Conservation (phyloP, 2,888 invertebrate genomes). For the Crematogaster levior region DNA sequence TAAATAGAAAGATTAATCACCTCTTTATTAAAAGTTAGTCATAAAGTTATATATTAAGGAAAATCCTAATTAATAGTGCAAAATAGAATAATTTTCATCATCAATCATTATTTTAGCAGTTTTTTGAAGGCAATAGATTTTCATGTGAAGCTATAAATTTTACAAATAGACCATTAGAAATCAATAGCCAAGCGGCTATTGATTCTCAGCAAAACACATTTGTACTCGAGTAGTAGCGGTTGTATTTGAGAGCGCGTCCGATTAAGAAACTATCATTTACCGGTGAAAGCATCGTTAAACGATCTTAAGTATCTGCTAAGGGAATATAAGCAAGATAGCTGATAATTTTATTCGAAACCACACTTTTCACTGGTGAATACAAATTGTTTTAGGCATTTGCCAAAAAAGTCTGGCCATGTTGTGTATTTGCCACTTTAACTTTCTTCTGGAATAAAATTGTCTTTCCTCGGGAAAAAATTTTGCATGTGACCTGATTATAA, state of each 20-base stretch:
- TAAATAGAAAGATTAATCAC: neutral
- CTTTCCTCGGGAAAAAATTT: slow-evolving; percentile 1
- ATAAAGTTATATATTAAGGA: neutral
- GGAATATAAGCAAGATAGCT: neutral
- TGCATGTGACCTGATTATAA: slow-evolving; percentile 21
- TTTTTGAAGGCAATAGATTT: neutral
- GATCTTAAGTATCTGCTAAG: slow-evolving; percentile 20
- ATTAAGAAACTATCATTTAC: slow-evolving; percentile 38
- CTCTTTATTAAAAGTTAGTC: neutral
- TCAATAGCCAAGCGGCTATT: slow-evolving; percentile 15
- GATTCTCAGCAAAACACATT: slow-evolving; percentile 4
- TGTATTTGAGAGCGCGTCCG: neutral
- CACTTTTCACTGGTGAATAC: slow-evolving; percentile 75
- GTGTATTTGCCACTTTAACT: slow-evolving; percentile 61
- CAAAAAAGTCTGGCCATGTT: slow-evolving; percentile 78
- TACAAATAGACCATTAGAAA: neutral
- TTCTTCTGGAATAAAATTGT: slow-evolving; percentile 43
- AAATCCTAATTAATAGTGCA: neutral
- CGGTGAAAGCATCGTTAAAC: slow-evolving; percentile 37
- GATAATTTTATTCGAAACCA: slow-evolving; percentile 79
- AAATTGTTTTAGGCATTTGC: slow-evolving; percentile 79
- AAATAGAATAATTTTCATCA: neutral
- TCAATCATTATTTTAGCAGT: neutral
- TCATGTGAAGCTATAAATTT: neutral
- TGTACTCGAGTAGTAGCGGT: neutral